Evolutionary conservation across 2,113 vertebrate species (phyloP).

Genomic region (Choloepus hoffmanni): DNA sequence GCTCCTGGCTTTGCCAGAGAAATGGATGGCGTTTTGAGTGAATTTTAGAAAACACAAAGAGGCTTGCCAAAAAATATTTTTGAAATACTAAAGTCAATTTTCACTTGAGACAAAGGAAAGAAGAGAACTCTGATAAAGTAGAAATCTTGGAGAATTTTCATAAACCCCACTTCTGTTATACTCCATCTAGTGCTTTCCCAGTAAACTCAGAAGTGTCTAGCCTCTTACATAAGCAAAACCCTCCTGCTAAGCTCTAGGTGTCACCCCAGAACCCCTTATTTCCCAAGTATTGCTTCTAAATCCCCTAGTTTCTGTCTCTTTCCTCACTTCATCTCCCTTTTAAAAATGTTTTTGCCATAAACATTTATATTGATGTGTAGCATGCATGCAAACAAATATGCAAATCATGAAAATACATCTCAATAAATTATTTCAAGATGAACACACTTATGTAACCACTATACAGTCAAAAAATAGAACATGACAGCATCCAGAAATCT

Average conservation of each 20-base stretch:
- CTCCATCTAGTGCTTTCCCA: not conserved
- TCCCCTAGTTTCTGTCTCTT: not conserved
- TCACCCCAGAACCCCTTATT: not conserved
- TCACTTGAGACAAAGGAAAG: constrained; percentile 64
- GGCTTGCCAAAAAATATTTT: constrained; percentile 67
- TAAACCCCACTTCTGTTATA: not conserved
- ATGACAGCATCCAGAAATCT: not conserved
- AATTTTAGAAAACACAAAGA: constrained; percentile 64
- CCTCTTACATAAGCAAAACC: not conserved
- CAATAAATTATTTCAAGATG: constrained; percentile 7
- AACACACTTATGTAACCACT: not conserved
- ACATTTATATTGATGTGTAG: not conserved
- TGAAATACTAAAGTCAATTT: constrained; percentile 57
- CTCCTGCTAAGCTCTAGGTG: not conserved
- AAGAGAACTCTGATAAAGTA: constrained; percentile 46
- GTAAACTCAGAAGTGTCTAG: not conserved
- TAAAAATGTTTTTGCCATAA: not conserved
- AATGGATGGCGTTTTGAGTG: constrained; percentile 58
- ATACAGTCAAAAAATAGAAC: not conserved
- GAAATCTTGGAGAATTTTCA: constrained; percentile 17
- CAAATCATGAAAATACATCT: not conserved
- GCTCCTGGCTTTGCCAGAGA: constrained; percentile 60
- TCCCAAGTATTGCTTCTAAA: not conserved
- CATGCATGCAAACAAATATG: not conserved
- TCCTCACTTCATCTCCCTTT: not conserved